Percentiles rank a stretch among this genome's conserved stretches.
These are phyloP conservation scores for Agelas oroides DNA, from an alignment of 37 sponge, comb jelly and placozoan genomes.

Conservation along the genomic window DNA sequence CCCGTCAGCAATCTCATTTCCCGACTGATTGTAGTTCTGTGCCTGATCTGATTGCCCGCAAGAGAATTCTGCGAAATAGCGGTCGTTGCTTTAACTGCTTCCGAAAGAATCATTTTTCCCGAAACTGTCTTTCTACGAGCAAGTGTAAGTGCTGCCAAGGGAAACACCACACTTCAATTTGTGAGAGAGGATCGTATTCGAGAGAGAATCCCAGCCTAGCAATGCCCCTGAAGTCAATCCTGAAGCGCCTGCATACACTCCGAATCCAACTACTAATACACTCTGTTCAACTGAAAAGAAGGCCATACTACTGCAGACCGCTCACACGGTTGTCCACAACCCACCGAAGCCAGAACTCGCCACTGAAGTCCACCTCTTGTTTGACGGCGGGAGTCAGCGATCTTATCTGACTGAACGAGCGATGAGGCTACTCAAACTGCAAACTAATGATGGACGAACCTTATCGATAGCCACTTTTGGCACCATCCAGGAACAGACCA, in stretches of 20 bases:
- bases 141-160: conserved; percentile 28
- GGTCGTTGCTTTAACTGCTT: conserved; percentile 56
- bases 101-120: conserved; percentile 14
- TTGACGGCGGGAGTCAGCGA: conserved; percentile 39
- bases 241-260: conserved; percentile 17
- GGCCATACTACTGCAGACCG: conserved; percentile 33
- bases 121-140: conserved; percentile 16
- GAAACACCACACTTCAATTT: conserved; percentile 46
- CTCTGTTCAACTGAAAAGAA: not conserved
- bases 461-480: conserved; percentile 11
- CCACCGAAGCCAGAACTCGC: not conserved
- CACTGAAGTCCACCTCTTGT: not conserved
- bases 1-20: conserved; percentile 32
- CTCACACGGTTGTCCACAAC: not conserved
- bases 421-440: not conserved
- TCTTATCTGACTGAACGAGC: conserved; percentile 15
- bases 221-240: not conserved
- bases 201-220: not conserved
- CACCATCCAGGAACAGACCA: not conserved
- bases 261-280: conserved; percentile 9
- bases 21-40: conserved; percentile 25
- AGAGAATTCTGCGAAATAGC: conserved; percentile 33
- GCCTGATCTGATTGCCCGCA: conserved; percentile 12
- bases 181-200: conserved; percentile 1
- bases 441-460: not conserved